Percentiles rank a stretch among this genome's conserved stretches.
phyloP scores from a whole-genome alignment of 2,113 vertebrate species.

The Porphyrio hochstetteri region DNA sequence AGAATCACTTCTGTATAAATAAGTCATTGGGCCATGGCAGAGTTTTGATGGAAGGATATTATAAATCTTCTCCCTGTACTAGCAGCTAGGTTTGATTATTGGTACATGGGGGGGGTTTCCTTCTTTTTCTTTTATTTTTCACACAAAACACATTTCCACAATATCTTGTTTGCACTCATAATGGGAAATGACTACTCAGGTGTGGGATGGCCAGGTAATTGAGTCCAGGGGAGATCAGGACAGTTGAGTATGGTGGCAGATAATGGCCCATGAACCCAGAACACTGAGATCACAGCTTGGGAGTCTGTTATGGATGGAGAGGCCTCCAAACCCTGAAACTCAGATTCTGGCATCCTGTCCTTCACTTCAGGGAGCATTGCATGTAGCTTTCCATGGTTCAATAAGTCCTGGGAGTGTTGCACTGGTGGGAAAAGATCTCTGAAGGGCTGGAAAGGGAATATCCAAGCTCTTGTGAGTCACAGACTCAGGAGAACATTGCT shows the following conservation, averaged over 20 bases:
- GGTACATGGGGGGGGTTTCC: rapidly evolving
- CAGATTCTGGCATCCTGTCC: not conserved
- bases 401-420: not conserved
- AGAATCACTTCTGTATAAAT: conserved; percentile 19
- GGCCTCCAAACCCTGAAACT: not conserved
- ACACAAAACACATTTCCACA: not conserved
- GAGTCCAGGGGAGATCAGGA: not conserved
- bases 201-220: not conserved
- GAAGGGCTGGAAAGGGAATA: not conserved
- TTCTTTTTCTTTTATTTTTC: not conserved
- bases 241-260: not conserved
- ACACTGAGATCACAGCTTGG: not conserved
- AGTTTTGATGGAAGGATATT: not conserved
- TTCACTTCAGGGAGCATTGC: not conserved
- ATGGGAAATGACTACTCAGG: not conserved
- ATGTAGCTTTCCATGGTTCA: not conserved
- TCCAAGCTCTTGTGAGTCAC: not conserved
- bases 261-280: not conserved
- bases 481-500: not conserved
- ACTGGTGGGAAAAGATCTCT: not conserved
- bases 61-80: not conserved
- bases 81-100: not conserved
- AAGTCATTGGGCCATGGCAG: not conserved
- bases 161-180: not conserved
- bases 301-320: not conserved